Evolutionary conservation across 2,797 vertebrate genomes (phyloP).

Genomic region (Chaetodon trifasciatus): DNA sequence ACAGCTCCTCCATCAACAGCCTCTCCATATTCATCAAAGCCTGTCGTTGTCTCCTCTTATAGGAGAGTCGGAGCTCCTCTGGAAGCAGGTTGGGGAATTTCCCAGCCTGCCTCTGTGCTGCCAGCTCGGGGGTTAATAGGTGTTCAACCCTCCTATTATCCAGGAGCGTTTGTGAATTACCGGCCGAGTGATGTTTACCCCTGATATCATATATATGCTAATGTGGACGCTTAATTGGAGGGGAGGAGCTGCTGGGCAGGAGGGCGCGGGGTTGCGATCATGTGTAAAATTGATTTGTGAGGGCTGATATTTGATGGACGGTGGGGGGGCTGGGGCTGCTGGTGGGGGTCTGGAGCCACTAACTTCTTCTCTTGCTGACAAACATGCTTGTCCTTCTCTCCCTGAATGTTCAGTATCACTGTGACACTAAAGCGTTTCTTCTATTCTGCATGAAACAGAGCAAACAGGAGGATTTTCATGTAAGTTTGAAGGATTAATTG

Average conservation of each 20-base stretch:
- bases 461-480: slow-evolving; percentile 4
- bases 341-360: slow-evolving; percentile 82
- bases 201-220: slow-evolving; percentile 99
- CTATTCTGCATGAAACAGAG: not conserved
- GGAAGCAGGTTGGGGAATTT: slow-evolving; percentile 87
- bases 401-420: not conserved
- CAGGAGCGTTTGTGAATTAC: slow-evolving; percentile 92
- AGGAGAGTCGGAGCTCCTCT: not conserved
- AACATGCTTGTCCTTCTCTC: not conserved
- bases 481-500: slow-evolving; percentile 11
- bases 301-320: slow-evolving; percentile 94
- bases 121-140: slow-evolving; percentile 93
- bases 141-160: slow-evolving; percentile 96
- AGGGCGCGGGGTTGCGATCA: slow-evolving; percentile 87
- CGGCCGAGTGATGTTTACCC: slow-evolving; percentile 95
- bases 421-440: not conserved
- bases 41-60: slow-evolving; percentile 2
- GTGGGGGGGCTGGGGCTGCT: slow-evolving; percentile 86
- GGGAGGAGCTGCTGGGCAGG: slow-evolving; percentile 91
- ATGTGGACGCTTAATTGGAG: slow-evolving; percentile 94
- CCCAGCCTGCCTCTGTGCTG: slow-evolving; percentile 91
- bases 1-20: slow-evolving; percentile 29
- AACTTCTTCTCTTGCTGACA: slow-evolving; percentile 13
- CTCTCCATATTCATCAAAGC: slow-evolving; percentile 40
- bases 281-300: slow-evolving; percentile 99